Evolutionary conservation across 2,888 invertebrate species (phyloP).

Genomic region (Spisula subtruncata): DNA sequence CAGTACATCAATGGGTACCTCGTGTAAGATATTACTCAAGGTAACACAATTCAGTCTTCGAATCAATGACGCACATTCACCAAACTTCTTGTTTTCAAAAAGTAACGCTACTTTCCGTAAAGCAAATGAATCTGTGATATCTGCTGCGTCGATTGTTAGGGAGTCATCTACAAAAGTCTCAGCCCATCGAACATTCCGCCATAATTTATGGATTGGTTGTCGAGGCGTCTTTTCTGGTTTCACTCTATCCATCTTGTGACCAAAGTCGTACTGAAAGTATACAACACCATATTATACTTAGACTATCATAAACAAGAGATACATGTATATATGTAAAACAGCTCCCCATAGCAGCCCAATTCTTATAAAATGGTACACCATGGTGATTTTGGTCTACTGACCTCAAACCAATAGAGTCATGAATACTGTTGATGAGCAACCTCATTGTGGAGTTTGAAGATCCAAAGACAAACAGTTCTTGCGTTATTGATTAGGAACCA

Average conservation of each 20-base stretch:
- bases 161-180: constrained; percentile 79
- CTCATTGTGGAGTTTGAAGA: too few species aligned
- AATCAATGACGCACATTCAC: constrained; percentile 96
- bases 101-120: constrained; percentile 91
- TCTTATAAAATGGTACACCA: too few species aligned
- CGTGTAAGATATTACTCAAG: constrained; percentile 90
- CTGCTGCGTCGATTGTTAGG: constrained; percentile 79
- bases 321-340: too few species aligned
- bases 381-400: too few species aligned
- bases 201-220: constrained; percentile 79
- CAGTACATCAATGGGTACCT: constrained; percentile 95
- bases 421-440: too few species aligned
- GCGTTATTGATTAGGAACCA: too few species aligned
- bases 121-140: constrained; percentile 89
- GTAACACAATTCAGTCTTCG: constrained; percentile 94
- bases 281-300: not conserved
- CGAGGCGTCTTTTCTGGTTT: constrained; percentile 75
- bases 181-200: constrained; percentile 81
- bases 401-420: too few species aligned
- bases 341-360: too few species aligned
- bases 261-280: constrained; percentile 54
- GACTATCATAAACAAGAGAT: too few species aligned
- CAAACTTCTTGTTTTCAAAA: constrained; percentile 94
- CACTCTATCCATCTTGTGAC: constrained; percentile 74
- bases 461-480: too few species aligned